Percentiles rank a stretch among this genome's conserved stretches.
These are phyloP conservation scores for Radopholus similis DNA, from an alignment of 1,140 invertebrate species.

Conservation along the genomic window DNA sequence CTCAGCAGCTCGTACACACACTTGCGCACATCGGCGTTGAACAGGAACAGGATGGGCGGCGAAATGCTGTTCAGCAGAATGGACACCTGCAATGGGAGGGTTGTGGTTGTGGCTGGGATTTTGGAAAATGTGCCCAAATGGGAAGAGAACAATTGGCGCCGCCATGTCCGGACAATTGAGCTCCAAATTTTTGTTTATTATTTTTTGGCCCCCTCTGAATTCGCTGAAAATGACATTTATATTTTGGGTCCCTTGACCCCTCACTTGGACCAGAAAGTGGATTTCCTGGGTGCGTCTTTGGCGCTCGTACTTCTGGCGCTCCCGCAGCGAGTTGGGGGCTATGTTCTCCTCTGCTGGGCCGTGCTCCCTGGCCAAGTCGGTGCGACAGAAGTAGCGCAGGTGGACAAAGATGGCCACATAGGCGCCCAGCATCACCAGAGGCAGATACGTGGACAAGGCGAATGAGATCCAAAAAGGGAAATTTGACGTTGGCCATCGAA, in stretches of 20 bases:
- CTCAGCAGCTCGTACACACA: background rate
- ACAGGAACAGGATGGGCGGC: conserved; percentile 5
- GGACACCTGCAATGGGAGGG: conserved; percentile 1
- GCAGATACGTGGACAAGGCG: conserved; percentile 7
- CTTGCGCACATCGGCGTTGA: conserved; percentile 5
- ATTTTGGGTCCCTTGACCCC: background rate
- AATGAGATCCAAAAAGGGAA: background rate
- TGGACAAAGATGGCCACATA: conserved; percentile 2
- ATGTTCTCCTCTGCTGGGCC: background rate
- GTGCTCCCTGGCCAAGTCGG: too few relatives aligned
- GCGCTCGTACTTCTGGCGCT: conserved; percentile 1
- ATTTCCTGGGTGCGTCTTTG: conserved; percentile 1
- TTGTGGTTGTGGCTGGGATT: background rate
- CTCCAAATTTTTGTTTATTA: too few relatives aligned
- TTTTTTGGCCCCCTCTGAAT: conserved; percentile 3
- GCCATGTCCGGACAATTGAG: background rate
- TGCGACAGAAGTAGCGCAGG: background rate
- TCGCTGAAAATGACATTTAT: background rate
- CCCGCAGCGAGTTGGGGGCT: background rate
- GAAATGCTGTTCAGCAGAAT: conserved; percentile 18
- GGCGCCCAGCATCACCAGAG: conserved; percentile 7
- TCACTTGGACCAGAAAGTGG: conserved; percentile 9
- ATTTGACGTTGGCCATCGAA: too few relatives aligned
- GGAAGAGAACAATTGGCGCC: background rate
- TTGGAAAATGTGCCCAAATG: conserved; percentile 16